These are phyloP conservation scores for Volucella inanis DNA, from an alignment of 2,888 invertebrate species.

Conservation along the genomic window DNA sequence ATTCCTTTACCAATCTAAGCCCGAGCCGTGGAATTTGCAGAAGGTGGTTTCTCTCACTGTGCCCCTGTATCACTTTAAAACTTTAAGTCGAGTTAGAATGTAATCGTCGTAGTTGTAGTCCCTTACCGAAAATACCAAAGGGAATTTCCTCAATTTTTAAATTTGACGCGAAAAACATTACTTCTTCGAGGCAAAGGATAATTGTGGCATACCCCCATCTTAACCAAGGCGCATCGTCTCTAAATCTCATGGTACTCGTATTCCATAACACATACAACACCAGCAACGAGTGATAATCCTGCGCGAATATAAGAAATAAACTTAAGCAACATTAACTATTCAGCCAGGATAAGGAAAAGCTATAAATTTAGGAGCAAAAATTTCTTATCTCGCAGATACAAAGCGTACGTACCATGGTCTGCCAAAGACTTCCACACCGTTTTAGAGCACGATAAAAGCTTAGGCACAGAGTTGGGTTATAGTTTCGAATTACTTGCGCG, in stretches of 20 bases:
- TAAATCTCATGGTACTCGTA: slow-evolving; percentile 8
- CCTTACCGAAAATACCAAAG: slow-evolving; percentile 32
- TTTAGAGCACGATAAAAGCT: slow-evolving; percentile 34
- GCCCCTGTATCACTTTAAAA: slow-evolving; percentile 52
- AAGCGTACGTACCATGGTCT: slow-evolving; percentile 22
- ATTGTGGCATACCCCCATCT: not conserved
- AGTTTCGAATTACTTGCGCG: slow-evolving; percentile 20
- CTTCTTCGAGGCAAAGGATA: slow-evolving; percentile 21
- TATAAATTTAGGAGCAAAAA: slow-evolving; percentile 66
- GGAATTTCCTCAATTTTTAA: slow-evolving; percentile 52
- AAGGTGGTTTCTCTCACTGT: not conserved
- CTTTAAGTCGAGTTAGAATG: slow-evolving; percentile 48
- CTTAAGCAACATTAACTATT: slow-evolving; percentile 74
- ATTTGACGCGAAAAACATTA: slow-evolving; percentile 27
- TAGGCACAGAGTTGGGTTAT: not conserved
- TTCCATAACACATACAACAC: slow-evolving; percentile 42
- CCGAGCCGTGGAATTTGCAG: slow-evolving; percentile 18
- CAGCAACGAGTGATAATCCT: slow-evolving; percentile 62
- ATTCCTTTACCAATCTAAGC: slow-evolving; percentile 52
- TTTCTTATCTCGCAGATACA: slow-evolving; percentile 67
- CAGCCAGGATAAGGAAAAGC: slow-evolving; percentile 71
- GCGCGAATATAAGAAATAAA: slow-evolving; percentile 64
- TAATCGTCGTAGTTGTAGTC: not conserved
- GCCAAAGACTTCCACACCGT: slow-evolving; percentile 37
- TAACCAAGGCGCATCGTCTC: not conserved